These are phyloP conservation scores for Leucosticte australis DNA, from an alignment of 2,113 vertebrate genomes.

Conservation along the genomic window DNA sequence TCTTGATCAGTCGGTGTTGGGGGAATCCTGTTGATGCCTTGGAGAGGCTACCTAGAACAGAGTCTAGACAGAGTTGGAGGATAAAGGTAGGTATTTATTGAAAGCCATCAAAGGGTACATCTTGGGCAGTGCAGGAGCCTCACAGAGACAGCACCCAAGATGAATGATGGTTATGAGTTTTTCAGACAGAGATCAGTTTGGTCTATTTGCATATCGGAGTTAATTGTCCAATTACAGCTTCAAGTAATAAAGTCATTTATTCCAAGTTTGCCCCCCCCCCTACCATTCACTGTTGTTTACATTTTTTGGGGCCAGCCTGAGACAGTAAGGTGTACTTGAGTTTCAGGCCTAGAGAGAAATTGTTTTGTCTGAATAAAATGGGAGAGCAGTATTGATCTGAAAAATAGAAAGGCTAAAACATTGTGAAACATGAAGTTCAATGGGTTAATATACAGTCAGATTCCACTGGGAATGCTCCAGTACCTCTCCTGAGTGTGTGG, in stretches of 20 bases:
- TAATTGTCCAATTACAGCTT: background rate
- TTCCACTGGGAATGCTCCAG: fast-evolving
- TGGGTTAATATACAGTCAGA: background rate
- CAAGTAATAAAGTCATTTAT: background rate
- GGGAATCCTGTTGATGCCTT: background rate
- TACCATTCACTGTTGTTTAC: background rate
- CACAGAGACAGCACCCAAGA: background rate
- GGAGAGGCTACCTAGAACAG: background rate
- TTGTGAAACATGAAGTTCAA: background rate
- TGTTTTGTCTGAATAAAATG: background rate
- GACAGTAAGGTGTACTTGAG: background rate
- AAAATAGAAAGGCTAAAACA: background rate
- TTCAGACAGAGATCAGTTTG: background rate
- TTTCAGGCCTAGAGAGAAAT: background rate
- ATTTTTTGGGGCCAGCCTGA: background rate
- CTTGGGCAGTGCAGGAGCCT: background rate
- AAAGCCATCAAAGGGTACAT: background rate
- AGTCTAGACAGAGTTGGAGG: background rate
- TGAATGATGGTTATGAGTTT: fast-evolving
- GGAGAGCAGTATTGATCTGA: background rate
- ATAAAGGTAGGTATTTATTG: background rate
- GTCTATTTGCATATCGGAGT: background rate
- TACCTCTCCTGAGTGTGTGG: fast-evolving
- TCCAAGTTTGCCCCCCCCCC: background rate
- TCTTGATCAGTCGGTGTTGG: fast-evolving